Evolutionary conservation across 2,113 vertebrate genomes (phyloP), one percentile per base, ranked within the genome.

Genomic region (Hepsetus odoe): DNA sequence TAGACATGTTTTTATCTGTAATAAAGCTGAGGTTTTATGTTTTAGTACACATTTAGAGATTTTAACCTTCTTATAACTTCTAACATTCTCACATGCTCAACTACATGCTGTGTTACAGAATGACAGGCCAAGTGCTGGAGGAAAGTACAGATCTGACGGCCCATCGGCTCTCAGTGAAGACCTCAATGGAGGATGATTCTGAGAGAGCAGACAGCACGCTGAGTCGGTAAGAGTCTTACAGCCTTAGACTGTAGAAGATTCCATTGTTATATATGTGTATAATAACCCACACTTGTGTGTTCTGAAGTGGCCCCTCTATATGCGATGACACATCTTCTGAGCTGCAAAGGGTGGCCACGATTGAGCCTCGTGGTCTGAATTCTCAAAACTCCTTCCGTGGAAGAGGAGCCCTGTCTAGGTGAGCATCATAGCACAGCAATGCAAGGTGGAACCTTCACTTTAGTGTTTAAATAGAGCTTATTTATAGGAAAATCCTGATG

Each of bases 371-470:
- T 0, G 91, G 87, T 3, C 80, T 82, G 6, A 79, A 7, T 46
- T 90, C 91, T 72, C 90, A 84, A 74, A 90, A 88, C 0, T 85
- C 93, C 62, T 89, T 92, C 79, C 88, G 33, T 69, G 92, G 93
- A 16, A 88, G 89, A 79, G 90, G 85, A 14, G 91, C 93, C 33
- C 84, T 96, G 56, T 93, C 95, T 79, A 94, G 95, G 95, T 97
- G 88, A 59, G 24, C 4, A 4, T 16, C 18, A 69, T 6, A 5
- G 28, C 1, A 42, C 12, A 11, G 44, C 44, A 2, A 18, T 46
- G 14, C 44, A 46, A 5, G 4, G 35, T 38, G 4, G 4, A 5
- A 38, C 35, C 35, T 46, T 46, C 13, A 46, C 14, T 16, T 46
- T 2, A 46, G 14, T 16, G 44, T 46, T 14, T 46, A 11, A 42